Percentiles rank a stretch among this genome's conserved stretches.
These are phyloP conservation scores for Dolichopus griseipennis DNA, from an alignment of 2,888 invertebrate genomes.

Conservation along the genomic window DNA sequence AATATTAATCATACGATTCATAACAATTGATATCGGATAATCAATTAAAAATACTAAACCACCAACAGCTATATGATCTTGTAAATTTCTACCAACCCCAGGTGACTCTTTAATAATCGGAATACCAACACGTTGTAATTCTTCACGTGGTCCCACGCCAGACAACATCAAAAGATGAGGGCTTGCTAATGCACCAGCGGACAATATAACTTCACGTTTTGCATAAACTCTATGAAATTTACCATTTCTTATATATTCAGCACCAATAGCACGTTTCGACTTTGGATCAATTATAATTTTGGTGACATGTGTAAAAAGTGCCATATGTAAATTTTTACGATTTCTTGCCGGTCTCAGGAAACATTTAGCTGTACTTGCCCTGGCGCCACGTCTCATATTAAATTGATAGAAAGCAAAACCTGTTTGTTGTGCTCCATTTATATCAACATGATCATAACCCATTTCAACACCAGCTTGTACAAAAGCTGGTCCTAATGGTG, in stretches of 20 bases:
- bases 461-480: slow-evolving; percentile 85
- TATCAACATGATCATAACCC: slow-evolving; percentile 79
- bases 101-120: slow-evolving; percentile 66
- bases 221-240: slow-evolving; percentile 43
- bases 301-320: slow-evolving; percentile 71
- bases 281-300: slow-evolving; percentile 62
- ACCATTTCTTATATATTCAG: slow-evolving; percentile 65
- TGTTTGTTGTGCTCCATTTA: slow-evolving; percentile 79
- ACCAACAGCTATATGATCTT: slow-evolving; percentile 83
- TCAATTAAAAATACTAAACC: slow-evolving; percentile 74
- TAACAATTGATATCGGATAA: slow-evolving; percentile 68
- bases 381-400: slow-evolving; percentile 75
- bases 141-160: slow-evolving; percentile 73
- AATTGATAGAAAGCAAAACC: slow-evolving; percentile 81
- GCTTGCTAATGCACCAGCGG: slow-evolving; percentile 79
- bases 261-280: slow-evolving; percentile 66
- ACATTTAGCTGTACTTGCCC: slow-evolving; percentile 78
- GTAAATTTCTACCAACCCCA: slow-evolving; percentile 78
- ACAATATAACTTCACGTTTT: slow-evolving; percentile 38
- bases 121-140: slow-evolving; percentile 62
- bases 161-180: slow-evolving; percentile 87
- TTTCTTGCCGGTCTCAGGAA: slow-evolving; percentile 70
- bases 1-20: slow-evolving; percentile 71
- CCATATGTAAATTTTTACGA: slow-evolving; percentile 71
- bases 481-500: slow-evolving; percentile 75